Evolutionary conservation across 2,797 vertebrate genomes (phyloP).

Genomic region (Myoxocephalus aenaeus): DNA sequence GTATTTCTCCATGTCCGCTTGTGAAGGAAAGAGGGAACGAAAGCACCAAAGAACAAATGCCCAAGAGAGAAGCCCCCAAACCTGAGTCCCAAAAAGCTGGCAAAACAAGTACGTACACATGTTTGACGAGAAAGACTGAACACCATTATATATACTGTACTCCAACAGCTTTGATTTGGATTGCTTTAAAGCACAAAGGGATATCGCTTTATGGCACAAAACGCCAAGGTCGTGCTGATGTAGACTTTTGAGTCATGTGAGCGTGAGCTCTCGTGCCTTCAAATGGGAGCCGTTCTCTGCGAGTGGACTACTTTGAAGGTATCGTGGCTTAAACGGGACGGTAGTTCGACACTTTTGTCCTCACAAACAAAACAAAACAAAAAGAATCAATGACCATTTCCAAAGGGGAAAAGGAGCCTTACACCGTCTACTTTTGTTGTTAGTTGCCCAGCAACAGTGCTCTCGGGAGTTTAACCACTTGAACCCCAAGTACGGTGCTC

Average conservation of each 20-base stretch:
- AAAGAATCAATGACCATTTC: constrained; percentile 8
- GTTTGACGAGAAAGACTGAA: background rate
- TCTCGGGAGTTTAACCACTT: constrained; percentile 5
- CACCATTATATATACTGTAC: background rate
- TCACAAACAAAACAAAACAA: background rate
- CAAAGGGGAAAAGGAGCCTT: background rate
- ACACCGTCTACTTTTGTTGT: background rate
- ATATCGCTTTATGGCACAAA: background rate
- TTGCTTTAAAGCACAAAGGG: background rate
- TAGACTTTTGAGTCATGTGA: background rate
- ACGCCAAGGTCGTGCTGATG: background rate
- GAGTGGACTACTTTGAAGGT: background rate
- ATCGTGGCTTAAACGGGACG: background rate
- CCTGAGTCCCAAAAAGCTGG: constrained; percentile 52
- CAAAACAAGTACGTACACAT: constrained; percentile 71
- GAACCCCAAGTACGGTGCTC: background rate
- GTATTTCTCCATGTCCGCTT: constrained; percentile 20
- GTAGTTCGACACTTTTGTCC: background rate
- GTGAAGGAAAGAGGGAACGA: constrained; percentile 73
- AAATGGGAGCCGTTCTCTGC: background rate
- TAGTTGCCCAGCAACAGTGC: background rate
- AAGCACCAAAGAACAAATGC: constrained; percentile 55
- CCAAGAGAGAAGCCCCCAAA: constrained; percentile 59
- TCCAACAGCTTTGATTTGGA: background rate
- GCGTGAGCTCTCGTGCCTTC: background rate